phyloP scores from a whole-genome alignment of 2,113 vertebrate genomes.

The Mobula birostris region DNA sequence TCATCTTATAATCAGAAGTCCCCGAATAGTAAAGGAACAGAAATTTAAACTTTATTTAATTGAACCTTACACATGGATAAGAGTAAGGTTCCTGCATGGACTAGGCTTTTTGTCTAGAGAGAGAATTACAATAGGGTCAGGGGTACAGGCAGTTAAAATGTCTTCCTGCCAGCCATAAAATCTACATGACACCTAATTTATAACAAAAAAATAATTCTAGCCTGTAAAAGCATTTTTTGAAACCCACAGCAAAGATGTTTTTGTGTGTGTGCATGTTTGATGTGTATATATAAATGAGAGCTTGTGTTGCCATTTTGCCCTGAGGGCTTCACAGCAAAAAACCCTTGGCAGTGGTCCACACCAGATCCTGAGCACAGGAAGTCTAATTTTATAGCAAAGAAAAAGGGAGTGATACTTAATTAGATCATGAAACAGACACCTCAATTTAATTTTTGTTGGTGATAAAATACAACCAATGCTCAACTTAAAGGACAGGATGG shows the following conservation, averaged over 20 bases:
- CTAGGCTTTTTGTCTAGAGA: slow-evolving; percentile 7
- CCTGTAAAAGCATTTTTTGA: slow-evolving; percentile 34
- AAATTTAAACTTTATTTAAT: slow-evolving; percentile 33
- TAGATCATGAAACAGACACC: slow-evolving; percentile 71
- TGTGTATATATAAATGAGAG: slow-evolving; percentile 62
- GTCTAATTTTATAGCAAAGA: slow-evolving; percentile 74
- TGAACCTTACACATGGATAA: slow-evolving; percentile 19
- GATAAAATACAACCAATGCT: slow-evolving; percentile 56
- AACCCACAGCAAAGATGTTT: slow-evolving; percentile 26
- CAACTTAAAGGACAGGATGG: neutral
- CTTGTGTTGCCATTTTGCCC: slow-evolving; percentile 59
- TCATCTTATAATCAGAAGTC: slow-evolving; percentile 15
- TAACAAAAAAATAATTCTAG: slow-evolving; percentile 33
- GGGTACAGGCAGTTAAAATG: slow-evolving; percentile 34
- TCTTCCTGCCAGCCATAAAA: slow-evolving; percentile 29
- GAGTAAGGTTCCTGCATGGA: slow-evolving; percentile 2
- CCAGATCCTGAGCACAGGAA: slow-evolving; percentile 71
- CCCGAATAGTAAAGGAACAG: slow-evolving; percentile 25
- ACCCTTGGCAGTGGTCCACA: slow-evolving; percentile 57
- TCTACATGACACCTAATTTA: slow-evolving; percentile 36
- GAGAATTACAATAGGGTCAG: slow-evolving; percentile 33
- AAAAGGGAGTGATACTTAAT: slow-evolving; percentile 70
- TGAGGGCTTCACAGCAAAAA: slow-evolving; percentile 52
- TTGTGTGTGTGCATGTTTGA: slow-evolving; percentile 25
- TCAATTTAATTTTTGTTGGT: slow-evolving; percentile 76